Evolutionary conservation across 1,140 invertebrate genomes (phyloP), one percentile per base, ranked within the genome.

Genomic region (Parasteatoda tepidariorum): DNA sequence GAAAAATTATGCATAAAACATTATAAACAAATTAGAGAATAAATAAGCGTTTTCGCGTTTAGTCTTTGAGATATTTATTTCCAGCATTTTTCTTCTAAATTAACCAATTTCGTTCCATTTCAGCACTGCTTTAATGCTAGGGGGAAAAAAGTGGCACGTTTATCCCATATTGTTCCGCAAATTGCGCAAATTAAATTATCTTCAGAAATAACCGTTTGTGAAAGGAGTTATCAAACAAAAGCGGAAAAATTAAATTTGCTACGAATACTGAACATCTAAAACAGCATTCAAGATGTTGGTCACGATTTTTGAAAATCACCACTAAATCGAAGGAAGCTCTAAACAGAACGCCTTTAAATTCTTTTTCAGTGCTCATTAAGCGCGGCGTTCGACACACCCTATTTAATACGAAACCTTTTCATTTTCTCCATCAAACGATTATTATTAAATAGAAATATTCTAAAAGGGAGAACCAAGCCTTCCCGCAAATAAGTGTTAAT

Each of bases 301-400:
- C 74, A 78, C 74, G 74, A 78, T 78, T 78, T 64, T 66, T 48
- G 61, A 78, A 78, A 78, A 78, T 78, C 62, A 59, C 74, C 74
- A 24, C 61, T 38, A 78, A 78, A 78, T 78, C 74, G 66, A 66
- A 64, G 38, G 61, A 26, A 41, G 62, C 34, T 28, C 74, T 57
- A 78, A 78, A 78, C 74, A 78, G 66, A 78, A 78, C 9, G 13
- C 11, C 34, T n/a, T 64, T 78, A 28, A 64, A 33, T 22, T 30
- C n/a, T 61, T 62, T 75, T 59, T 34, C 33, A 38, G 24, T 34
- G 34, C 74, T 78, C 74, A 78, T 78, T 78, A 78, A 78, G 22
- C 18, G 54, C 28, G n/a, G 74, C 30, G 9, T 66, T 78, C 41
- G 74, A 78, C 74, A 78, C 74, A 78, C 74, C 74, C 74, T 66